These are phyloP conservation scores for Apamea crenata DNA, from an alignment of 2,888 invertebrate species.

Conservation along the genomic window DNA sequence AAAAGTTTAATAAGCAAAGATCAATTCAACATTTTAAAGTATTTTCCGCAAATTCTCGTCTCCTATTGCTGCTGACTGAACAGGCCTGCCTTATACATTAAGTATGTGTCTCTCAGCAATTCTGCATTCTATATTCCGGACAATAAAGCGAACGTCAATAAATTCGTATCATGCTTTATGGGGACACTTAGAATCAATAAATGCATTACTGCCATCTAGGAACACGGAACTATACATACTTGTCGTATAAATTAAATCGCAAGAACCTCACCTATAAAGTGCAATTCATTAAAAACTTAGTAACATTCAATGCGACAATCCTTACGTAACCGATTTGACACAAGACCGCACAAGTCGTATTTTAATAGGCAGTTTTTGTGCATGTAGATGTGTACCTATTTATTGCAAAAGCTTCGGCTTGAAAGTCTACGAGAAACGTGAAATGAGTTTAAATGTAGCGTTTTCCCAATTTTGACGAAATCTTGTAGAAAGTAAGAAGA, in stretches of 20 bases:
- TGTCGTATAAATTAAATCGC: slow-evolving; percentile 21
- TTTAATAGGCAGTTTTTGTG: slow-evolving; percentile 30
- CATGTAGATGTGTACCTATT: neutral
- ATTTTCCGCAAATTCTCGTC: neutral
- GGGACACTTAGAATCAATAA: neutral
- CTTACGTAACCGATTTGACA: slow-evolving; percentile 35
- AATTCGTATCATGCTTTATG: slow-evolving; percentile 14
- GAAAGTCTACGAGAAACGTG: neutral
- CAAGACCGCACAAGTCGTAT: slow-evolving; percentile 47
- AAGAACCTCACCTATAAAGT: slow-evolving; percentile 12
- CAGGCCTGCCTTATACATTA: neutral
- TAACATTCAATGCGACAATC: slow-evolving; percentile 25
- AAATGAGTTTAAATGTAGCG: slow-evolving; percentile 12
- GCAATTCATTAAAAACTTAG: slow-evolving; percentile 49
- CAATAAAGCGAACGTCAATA: neutral
- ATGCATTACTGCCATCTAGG: slow-evolving; percentile 4
- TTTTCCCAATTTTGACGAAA: slow-evolving; percentile 11
- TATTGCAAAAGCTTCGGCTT: slow-evolving; percentile 27
- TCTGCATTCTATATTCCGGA: neutral
- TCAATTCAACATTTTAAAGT: neutral
- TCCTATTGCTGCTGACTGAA: neutral
- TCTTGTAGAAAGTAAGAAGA: slow-evolving; percentile 29
- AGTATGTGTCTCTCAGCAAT: neutral
- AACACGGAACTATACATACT: slow-evolving; percentile 36
- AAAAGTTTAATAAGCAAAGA: neutral